Base-by-base conservation (phyloP, 2,797 vertebrate genomes). In the Myioborus melanocephalus region DNA sequence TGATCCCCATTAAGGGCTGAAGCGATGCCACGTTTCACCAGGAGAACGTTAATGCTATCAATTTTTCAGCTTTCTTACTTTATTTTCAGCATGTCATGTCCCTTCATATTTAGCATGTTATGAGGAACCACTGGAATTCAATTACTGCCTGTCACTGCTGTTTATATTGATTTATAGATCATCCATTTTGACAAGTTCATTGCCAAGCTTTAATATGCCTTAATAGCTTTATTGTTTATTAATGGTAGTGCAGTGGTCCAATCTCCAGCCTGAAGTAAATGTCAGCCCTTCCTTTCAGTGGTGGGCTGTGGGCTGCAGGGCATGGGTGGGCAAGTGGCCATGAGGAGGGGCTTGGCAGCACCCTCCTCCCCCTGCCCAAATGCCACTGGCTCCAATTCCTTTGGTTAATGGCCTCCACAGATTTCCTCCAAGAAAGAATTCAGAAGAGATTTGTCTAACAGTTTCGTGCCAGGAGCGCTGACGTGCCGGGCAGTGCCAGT, bases 201-300 rank as follows among this genome's bases (percentile, higher is more conserved):
- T 68, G 75, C 91, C 91, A 87, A 89, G 93, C 68, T 95, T 97
- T 97, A 98, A 98, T 97, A 95, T 57, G 71, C 87, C 87, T 96
- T 97, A 97, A 98, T 97, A 95, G 97, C 89, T 93, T 97, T 96
- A 97, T 97, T 97, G 97, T 97, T 98, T 97, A 96, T 97, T 97
- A 97, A 97, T 97, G 95, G 81, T 64, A 94, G 84, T 84, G 87
- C 49, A 69, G 64, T 21, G 39, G 77, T 44, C 65, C 85, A 55
- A 60, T 78, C 93, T 88, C 46, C 20, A 71, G 71, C 63, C 85
- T 85, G 41, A 59, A 63, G 66, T 43, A 82, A 91, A 93, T 89
- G 79, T 64, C 71, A 94, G 61, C 46, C 35, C 49, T 66, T 84
- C 70, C 72, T 57, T 53, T 78, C 5, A 1, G 32, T 7, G 6